phyloP scores from a whole-genome alignment of 2,797 vertebrate species.

The Trematomus bernacchii region DNA sequence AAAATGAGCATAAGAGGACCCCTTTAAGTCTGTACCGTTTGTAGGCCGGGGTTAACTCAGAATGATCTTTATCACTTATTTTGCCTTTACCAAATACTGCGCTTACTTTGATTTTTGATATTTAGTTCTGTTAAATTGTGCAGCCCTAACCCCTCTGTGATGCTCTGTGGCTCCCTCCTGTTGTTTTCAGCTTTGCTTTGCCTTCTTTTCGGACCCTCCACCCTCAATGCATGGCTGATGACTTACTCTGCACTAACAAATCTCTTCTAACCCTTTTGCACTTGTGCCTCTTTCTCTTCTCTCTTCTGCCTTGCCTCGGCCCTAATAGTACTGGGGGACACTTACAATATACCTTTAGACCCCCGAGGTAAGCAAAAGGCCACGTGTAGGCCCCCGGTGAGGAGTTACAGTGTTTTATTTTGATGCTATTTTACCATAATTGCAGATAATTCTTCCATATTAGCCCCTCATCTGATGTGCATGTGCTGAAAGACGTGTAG shows the following conservation, averaged over 20 bases:
- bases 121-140: no score
- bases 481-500: conserved; percentile 5
- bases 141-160: no score
- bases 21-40: no score
- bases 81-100: no score
- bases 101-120: no score
- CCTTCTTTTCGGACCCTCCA: not conserved
- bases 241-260: conserved; percentile 80
- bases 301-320: conserved; percentile 86
- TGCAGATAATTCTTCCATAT: not conserved
- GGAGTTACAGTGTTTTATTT: not conserved
- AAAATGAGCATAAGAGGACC: no score
- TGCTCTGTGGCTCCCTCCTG: not conserved
- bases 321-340: conserved; percentile 98
- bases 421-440: not conserved
- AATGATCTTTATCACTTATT: no score
- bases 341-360: conserved; percentile 99
- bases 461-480: not conserved
- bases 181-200: not conserved
- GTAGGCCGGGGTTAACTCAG: no score
- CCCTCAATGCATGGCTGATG: conserved; percentile 64
- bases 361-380: conserved; percentile 95
- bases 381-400: conserved; percentile 9
- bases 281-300: conserved; percentile 84
- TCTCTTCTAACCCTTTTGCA: conserved; percentile 91